Base-by-base conservation (phyloP, 2,888 invertebrate genomes). In the Drosophila longiperda region DNA sequence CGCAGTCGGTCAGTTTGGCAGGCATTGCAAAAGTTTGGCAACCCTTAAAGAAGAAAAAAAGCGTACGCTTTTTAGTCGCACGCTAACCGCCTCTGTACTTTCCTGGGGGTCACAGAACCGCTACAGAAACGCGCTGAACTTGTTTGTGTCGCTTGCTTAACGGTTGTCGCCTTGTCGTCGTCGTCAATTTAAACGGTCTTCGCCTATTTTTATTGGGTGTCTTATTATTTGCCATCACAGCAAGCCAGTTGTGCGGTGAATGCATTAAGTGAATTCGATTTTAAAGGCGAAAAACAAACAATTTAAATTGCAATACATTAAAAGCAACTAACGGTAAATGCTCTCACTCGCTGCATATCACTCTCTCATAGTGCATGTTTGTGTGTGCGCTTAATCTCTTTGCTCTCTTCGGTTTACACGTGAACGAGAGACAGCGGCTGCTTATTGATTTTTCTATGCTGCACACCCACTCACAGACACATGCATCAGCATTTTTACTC, bases 381-480 rank as follows among this genome's bases (percentile, higher is more conserved):
- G 58, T 78, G 60, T 62, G 34, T 33, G 38, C 52, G 38, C 54
- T 58, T 61, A 34, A 48, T 42, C 34, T 45, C 15, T 11, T 40
- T 26, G 52, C 55, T 40, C 57, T 57, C 42, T 26, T 38, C 26
- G 55, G 11, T 48, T 67, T 67, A 50, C 80, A 67, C 80, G 80
- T 64, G 75, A 75, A 64, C 50, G 50, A 58, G 57, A 49, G 53
- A 40, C 60, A 48, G 48, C 66, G 74, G 20, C 53, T 53, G 62
- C 68, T 78, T 80, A 80, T 80, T 80, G 79, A 80, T 80, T 80
- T 80, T 80, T 80, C 79, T 79, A 73, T 79, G 73, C 73, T 67
- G 61, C 76, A 73, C 34, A 67, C 50, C 54, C 53, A 64, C 55
- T 45, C 57, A 58, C 53, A 60, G 55, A 61, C 50, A 32, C 45